Evolutionary conservation across 2,888 invertebrate genomes (phyloP), one percentile per base, ranked within the genome.

Genomic region (Hirudinaria manillensis): DNA sequence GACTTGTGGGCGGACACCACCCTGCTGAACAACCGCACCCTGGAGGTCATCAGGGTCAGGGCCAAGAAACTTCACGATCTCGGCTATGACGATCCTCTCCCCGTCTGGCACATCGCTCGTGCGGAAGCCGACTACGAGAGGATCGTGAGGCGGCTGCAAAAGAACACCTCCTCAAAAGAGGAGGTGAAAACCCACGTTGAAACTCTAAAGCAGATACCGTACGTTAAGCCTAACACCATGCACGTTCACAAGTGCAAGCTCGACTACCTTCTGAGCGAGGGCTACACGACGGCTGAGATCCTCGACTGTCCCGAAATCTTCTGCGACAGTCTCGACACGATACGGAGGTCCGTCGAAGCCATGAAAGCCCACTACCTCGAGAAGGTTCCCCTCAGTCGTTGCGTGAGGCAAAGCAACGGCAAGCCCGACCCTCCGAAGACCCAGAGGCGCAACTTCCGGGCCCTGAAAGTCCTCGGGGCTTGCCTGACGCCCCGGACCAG

Each of bases 61-160:
- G 70, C 71, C 3, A 7, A 27, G 53, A 70, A 32, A n/a, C 51
- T 75, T 6, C 0, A 36, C 13, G 45, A 61, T 7, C 38, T 75
- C 16, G 71, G 71, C 7, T 61, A 38, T 38, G 55, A 75, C 38
- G n/a, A 75, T 16, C 75, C 75, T 1, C 75, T 75, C 0, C 61
- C 67, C 2, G 55, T 75, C 27, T 71, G 71, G 6, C 36, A 36
- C 19, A 70, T 75, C 3, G 75, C 36, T 38, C 70, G 75, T 4
- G 36, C 21, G 2, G 61, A 75, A 0, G 21, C 21, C n/a, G 65
- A 53, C 16, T 75, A 19, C 34, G 24, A 71, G 45, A 45, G 13
- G 7, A 75, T 75, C 27, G 7, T 75, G 6, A 51, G 36, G 24
- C 27, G 16, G 27, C 38, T 34, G 21, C 27, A 45, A 34, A 32